Evolutionary conservation across 2,797 vertebrate species (phyloP), one percentile per base, ranked within the genome.

Genomic region (Glyptemys insculpta): DNA sequence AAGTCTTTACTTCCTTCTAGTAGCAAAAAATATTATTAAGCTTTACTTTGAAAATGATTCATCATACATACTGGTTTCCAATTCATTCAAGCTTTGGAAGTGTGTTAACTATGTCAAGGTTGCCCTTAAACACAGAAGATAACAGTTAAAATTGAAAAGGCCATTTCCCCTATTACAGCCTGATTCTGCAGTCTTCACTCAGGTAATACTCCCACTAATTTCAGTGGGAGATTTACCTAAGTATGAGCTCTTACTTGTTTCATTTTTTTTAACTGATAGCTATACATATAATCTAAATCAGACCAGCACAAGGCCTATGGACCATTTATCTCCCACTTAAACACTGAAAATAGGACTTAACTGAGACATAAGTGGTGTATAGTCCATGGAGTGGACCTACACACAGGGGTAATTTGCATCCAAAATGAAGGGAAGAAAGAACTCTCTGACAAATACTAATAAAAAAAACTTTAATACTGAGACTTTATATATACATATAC

Each of bases 151-250:
- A 87, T 31, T 8, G 37, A 56, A 83, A 72, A n/a, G 6, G 19
- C 81, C 78, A 0, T 1, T 88, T 41, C 47, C 56, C 79, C 62
- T 53, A 23, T 5, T n/a, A 74, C 65, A 6, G 23, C 23, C 12
- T 44, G 23, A 47, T 47, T 76, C 12, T 76, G 21, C 25, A 68
- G 18, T 65, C 88, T 90, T 81, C 37, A 49, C 27, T 62, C 79
- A 74, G 76, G 23, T 29, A 89, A 87, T 3, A 11, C 5, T 27
- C 41, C 4, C 50, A 74, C 9, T 86, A 88, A 56, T 74, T 85
- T 65, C 74, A 89, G 19, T 57, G 65, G 18, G 76, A 91, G 85
- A 74, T 47, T 86, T 16, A 86, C n/a, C 52, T 74, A 79, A 79
- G 68, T 10, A 59, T 50, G 53, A 94, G 82, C 79, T 65, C 50